These are phyloP conservation scores for Cremastinae sp. DNA, from an alignment of 2,888 invertebrate genomes.

Conservation along the genomic window DNA sequence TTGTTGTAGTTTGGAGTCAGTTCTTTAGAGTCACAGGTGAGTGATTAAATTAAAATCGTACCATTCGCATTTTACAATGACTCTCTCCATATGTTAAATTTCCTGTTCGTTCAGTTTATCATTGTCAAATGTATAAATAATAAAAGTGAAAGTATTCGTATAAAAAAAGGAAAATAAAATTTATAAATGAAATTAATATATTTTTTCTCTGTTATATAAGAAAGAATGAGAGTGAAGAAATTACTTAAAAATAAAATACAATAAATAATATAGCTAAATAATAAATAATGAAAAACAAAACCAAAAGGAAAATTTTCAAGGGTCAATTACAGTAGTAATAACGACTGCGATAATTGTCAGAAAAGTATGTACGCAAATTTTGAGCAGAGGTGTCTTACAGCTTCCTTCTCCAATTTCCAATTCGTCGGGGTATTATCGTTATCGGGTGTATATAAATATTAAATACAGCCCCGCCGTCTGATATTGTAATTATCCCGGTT, in stretches of 20 bases:
- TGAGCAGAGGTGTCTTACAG: conserved; percentile 6
- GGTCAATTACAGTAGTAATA: conserved; percentile 14
- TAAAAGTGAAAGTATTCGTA: too few species aligned
- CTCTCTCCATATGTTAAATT: too few species aligned
- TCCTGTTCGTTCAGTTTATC: too few species aligned
- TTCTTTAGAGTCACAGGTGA: too few species aligned
- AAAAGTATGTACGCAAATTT: conserved; percentile 36
- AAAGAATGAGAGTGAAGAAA: conserved; percentile 28
- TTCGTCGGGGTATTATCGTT: conserved; percentile 69
- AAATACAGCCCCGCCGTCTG: conserved; percentile 68
- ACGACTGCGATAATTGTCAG: conserved; percentile 58
- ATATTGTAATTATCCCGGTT: conserved; percentile 79
- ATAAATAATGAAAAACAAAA: conserved; percentile 28
- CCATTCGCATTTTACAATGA: too few species aligned
- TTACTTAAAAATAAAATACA: conserved; percentile 10
- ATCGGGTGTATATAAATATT: conserved; percentile 69
- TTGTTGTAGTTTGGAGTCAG: too few species aligned
- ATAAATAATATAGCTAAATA: conserved; percentile 22
- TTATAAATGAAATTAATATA: too few species aligned
- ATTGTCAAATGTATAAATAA: too few species aligned
- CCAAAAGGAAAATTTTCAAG: not conserved
- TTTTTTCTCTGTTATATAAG: not conserved
- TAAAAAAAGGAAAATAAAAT: too few species aligned
- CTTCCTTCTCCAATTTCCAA: conserved; percentile 8
- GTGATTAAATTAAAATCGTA: too few species aligned